Percentiles rank a stretch among this genome's conserved stretches.
Conservation (phyloP, 2,113 vertebrate species). For the Anhinga rufa region DNA sequence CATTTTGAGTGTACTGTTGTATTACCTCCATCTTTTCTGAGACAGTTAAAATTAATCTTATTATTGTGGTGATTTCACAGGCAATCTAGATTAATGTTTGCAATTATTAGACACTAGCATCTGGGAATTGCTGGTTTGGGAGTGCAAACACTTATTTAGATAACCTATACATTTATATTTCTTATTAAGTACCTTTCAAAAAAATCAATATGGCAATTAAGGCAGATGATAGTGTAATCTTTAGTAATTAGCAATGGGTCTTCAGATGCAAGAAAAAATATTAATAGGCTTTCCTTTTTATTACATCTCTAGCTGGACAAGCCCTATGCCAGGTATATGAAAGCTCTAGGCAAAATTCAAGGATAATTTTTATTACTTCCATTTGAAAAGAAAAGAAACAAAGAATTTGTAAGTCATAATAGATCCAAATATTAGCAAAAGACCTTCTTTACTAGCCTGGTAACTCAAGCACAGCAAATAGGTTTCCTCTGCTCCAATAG, state of each 20-base stretch:
- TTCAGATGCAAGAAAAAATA: neutral
- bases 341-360: neutral
- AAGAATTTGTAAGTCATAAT: neutral
- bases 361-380: neutral
- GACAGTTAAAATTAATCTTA: slow-evolving; percentile 10
- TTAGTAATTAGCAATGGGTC: neutral
- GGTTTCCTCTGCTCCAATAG: neutral
- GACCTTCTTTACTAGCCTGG: neutral
- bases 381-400: neutral
- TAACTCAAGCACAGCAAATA: neutral
- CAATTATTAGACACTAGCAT: neutral
- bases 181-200: slow-evolving; percentile 5
- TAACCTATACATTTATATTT: slow-evolving; percentile 2
- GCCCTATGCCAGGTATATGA: neutral
- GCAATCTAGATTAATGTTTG: neutral
- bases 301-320: neutral
- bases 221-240: neutral
- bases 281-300: neutral
- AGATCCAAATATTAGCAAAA: neutral
- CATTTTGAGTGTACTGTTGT: neutral
- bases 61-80: neutral
- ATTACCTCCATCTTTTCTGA: neutral
- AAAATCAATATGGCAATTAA: slow-evolving; percentile 23
- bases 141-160: neutral
- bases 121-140: neutral